Conservation (phyloP, 2,113 vertebrate species). For the Equus przewalskii region DNA sequence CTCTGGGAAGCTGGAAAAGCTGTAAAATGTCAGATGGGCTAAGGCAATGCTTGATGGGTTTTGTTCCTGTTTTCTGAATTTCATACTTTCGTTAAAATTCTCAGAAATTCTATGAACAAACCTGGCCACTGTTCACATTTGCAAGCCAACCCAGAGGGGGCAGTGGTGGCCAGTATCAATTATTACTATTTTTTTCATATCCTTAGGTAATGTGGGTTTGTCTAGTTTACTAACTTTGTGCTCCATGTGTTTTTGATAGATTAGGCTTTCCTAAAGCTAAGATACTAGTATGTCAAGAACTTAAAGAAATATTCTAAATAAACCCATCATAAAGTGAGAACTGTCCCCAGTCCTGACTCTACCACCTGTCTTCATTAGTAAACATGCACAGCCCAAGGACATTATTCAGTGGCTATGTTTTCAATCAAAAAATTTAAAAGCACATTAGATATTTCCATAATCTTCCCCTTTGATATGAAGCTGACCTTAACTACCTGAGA, state of each 20-base stretch:
- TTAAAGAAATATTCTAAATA: background rate
- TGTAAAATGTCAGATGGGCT: background rate
- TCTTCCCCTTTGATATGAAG: slow-evolving; percentile 4
- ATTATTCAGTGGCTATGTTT: background rate
- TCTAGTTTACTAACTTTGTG: background rate
- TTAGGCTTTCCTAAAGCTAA: background rate
- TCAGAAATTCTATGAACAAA: background rate
- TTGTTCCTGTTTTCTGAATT: background rate
- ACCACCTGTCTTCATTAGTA: background rate
- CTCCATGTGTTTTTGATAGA: background rate
- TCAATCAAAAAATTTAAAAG: background rate
- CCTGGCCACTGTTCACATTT: background rate
- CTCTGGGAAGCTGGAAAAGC: background rate
- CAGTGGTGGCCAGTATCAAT: background rate
- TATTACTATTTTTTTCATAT: background rate
- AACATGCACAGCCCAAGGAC: background rate
- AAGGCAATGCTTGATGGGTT: background rate
- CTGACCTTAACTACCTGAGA: background rate
- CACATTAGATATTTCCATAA: background rate
- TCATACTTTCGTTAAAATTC: background rate
- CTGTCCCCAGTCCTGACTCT: background rate
- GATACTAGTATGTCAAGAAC: background rate
- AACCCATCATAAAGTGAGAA: background rate
- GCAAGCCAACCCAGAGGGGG: background rate
- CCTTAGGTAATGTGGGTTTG: background rate